Evolutionary conservation across 2,888 invertebrate genomes (phyloP).

Genomic region (Cyclophora punctaria): DNA sequence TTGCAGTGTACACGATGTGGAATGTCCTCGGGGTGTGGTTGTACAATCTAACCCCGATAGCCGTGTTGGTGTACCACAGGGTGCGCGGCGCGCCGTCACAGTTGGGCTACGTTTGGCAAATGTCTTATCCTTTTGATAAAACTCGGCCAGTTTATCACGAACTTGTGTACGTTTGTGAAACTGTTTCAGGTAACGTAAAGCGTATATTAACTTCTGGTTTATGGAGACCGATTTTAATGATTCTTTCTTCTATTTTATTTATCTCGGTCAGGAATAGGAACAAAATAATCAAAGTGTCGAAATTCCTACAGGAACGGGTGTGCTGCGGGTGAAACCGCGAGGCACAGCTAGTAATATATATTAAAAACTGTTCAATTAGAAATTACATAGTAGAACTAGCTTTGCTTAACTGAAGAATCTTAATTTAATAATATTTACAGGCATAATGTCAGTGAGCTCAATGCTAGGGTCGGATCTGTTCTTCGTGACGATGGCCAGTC

Average conservation of each 20-base stretch:
- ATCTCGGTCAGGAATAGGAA: too few species aligned
- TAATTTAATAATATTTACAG: conserved; percentile 16
- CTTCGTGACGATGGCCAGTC: conserved; percentile 57
- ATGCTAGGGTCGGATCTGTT: conserved; percentile 54
- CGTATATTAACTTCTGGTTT: not conserved
- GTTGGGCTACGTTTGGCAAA: conserved; percentile 48
- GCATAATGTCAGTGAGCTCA: conserved; percentile 42
- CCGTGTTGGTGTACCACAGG: conserved; percentile 35
- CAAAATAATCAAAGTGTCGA: too few species aligned
- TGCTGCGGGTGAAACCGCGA: too few species aligned
- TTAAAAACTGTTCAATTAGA: too few species aligned
- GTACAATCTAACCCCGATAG: conserved; percentile 48
- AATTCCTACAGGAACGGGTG: too few species aligned
- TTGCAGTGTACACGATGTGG: conserved; percentile 51
- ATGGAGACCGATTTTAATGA: too few species aligned
- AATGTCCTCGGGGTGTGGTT: conserved; percentile 47
- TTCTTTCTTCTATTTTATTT: too few species aligned
- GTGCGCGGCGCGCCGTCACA: conserved; percentile 29
- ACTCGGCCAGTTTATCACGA: conserved; percentile 38
- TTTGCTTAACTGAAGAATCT: too few species aligned
- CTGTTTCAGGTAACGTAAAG: conserved; percentile 33
- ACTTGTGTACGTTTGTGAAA: conserved; percentile 44
- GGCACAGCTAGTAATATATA: too few species aligned
- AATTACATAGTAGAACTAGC: too few species aligned
- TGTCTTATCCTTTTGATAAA: conserved; percentile 54